A percentile compares a stretch with the other conserved stretches of the same genome.
Evolutionary conservation across 2,888 invertebrate genomes (phyloP).

Genomic region (Tenthredo notha): DNA sequence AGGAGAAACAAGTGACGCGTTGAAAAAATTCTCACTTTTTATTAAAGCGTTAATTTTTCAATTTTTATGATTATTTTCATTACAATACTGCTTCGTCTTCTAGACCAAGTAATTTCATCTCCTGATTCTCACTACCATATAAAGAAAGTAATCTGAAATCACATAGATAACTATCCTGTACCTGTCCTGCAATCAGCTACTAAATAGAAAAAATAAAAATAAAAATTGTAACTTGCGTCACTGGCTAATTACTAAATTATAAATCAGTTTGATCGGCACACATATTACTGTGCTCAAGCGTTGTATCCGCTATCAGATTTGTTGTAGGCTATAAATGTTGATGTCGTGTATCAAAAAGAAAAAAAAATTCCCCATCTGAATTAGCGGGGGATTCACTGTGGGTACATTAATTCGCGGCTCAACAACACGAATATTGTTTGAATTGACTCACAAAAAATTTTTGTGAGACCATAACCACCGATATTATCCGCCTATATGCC

Average conservation of each 20-base stretch:
- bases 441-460: neutral
- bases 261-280: conserved; percentile 20
- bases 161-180: neutral
- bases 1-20: neutral
- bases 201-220: neutral
- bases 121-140: neutral
- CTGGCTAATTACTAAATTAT: neutral
- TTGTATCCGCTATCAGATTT: conserved; percentile 4
- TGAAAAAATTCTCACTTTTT: neutral
- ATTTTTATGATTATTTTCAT: neutral
- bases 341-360: neutral
- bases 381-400: neutral
- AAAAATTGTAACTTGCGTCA: conserved; percentile 29
- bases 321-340: neutral
- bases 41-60: neutral
- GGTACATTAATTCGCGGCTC: neutral
- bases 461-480: neutral
- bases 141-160: conserved; percentile 1
- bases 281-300: neutral
- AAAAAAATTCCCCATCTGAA: neutral
- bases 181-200: neutral
- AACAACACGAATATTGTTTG: neutral
- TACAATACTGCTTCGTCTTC: neutral
- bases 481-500: neutral
- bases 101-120: neutral